These are phyloP conservation scores for Zosterops borbonicus DNA, from an alignment of 2,113 vertebrate genomes.

Conservation along the genomic window DNA sequence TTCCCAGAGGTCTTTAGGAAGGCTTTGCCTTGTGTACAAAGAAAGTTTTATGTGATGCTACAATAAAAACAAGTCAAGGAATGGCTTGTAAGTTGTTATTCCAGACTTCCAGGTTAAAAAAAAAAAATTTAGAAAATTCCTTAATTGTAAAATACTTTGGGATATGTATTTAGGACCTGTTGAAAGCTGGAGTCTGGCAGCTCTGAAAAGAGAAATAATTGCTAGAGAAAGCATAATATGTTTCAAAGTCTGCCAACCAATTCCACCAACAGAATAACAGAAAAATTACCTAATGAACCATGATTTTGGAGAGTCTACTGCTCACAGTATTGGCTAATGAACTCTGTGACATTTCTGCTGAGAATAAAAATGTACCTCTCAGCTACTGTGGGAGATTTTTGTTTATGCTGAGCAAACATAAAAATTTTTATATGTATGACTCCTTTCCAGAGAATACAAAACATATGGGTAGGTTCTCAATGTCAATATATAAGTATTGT, in stretches of 20 bases:
- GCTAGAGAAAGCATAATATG: background rate
- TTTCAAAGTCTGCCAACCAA: background rate
- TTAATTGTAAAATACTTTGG: background rate
- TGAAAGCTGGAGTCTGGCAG: background rate
- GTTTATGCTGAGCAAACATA: background rate
- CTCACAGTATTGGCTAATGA: background rate
- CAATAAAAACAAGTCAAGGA: background rate
- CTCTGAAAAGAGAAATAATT: background rate
- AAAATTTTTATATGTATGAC: background rate
- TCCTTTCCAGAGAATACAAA: background rate
- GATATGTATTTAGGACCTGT: background rate
- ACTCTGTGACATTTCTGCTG: background rate
- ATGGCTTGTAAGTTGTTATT: background rate
- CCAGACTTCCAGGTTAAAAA: background rate
- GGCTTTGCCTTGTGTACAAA: background rate
- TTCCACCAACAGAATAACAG: background rate
- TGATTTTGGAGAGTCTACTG: background rate
- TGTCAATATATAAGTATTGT: background rate
- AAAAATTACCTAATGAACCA: background rate
- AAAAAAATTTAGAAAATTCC: background rate
- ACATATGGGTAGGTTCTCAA: fast-evolving
- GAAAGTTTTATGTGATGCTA: background rate
- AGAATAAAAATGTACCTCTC: background rate
- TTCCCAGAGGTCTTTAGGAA: background rate
- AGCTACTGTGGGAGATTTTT: background rate